Evolutionary conservation across 2,113 vertebrate genomes (phyloP), one percentile per base, ranked within the genome.

Genomic region (Tyto alba): DNA sequence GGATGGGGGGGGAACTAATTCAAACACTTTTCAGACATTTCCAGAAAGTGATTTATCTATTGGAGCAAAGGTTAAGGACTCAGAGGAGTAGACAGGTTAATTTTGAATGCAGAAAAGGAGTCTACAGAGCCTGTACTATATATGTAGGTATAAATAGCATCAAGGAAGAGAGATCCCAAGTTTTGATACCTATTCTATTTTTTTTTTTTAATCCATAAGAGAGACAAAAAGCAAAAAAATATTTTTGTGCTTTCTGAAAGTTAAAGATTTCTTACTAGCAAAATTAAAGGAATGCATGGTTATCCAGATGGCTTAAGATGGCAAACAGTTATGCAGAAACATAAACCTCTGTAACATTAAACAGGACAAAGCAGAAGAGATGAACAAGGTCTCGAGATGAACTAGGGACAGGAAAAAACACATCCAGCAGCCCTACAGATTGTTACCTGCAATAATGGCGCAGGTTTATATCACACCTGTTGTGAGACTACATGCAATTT

Each of bases 41-140:
- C 59, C 50, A 92, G 85, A 78, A 89, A 96, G 59, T 82, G 90
- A 89, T 91, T 95, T 89, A 94, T 87, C 69, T 94, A 22, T 7
- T 25, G 57, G 71, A 87, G 38, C 57, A 85, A 92, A 97, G 79
- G 89, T 76, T 91, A 86, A 68, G 36, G 52, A 50, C 76, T 94
- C 34, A 75, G 73, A 92, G 89, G 59, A 93, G 57, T 64, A 94
- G 69, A 76, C 22, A 91, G 66, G 56, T 75, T 93, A 94, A 88
- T 95, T 89, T 1, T 77, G 75, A 96, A 92, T 81, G 64, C 56
- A 79, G 68, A 47, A 93, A 78, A 64, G 68, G 45, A 73, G 14
- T 48, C 38, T 38, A 32, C 57, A 79, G 22, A 76, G 55, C 12
- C 63, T 78, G n/a, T 85, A 78, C 15, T 77, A 34, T 45, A 30